Base-by-base conservation (phyloP, 1,140 invertebrate species). In the Parapsyche elsis region DNA sequence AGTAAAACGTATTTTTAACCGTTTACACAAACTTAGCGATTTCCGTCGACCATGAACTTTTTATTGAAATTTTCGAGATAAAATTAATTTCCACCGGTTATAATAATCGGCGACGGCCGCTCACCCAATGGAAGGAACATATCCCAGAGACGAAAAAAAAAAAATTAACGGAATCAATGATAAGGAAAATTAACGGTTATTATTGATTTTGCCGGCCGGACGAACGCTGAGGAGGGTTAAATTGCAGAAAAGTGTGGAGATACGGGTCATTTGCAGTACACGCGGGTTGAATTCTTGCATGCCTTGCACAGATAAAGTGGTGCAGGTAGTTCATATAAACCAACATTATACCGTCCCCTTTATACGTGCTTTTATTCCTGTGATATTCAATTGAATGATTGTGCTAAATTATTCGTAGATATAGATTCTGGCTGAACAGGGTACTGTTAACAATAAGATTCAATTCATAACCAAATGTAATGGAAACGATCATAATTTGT, bases 101-200 rank as follows among this genome's bases (percentile, higher is more conserved):
- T 67, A 67, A 26, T 67, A 5, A 12, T 26, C 9, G 21, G 5
- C 64, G 64, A 24, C 2, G 10, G 5, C 19, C 7, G n/a, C 21
- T 23, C 19, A 23, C 23, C 12, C 23, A n/a, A n/a, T n/a, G n/a
- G n/a, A n/a, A n/a, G 19, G 64, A 67, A 67, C 64, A 21, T 21
- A 61, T 61, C 57, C 57, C 9, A 16, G 21, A 16, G 16, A 23
- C n/a, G n/a, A n/a, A n/a, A n/a, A n/a, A 26, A 12, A 67, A 67
- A 67, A 67, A 67, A 67, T 61, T 61, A 61, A 9, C 57, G 16
- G 57, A 61, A 21, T 67, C 21, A 5, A 67, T 30, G 64, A 67
- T 67, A 67, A 67, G 64, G 10, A 23, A 67, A 67, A 67, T 67
- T 67, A 67, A 67, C 64, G 64, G 64, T 67, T 67, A 67, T 67